Base-by-base conservation (phyloP, 2,113 vertebrate genomes). In the Mionectes macconnelli region DNA sequence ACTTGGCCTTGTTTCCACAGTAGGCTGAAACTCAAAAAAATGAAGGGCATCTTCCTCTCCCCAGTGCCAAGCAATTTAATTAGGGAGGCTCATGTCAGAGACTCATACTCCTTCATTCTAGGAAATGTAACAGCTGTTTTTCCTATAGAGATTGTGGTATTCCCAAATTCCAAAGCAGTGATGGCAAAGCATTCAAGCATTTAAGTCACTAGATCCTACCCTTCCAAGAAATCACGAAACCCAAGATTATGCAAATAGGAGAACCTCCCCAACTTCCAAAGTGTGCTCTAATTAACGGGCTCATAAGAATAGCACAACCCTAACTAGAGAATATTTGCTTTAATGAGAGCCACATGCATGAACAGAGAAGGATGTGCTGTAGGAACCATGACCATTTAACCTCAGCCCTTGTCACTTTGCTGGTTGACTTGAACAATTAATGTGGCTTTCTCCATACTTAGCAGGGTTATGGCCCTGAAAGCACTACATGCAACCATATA, bases 141-240 rank as follows among this genome's bases (percentile, higher is more conserved):
- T 78, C 77, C 56, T 79, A 52, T 90, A 94, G 10, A 94, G 79
- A 45, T 9, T 84, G 93, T 84, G 64, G 76, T 75, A 84, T 96
- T 93, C 85, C 88, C n/a, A 33, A 90, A 97, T 96, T 92, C 88
- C 88, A 90, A 72, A 81, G 66, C 0, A 63, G 31, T 88, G 92
- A 96, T 56, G 68, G 84, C 24, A 93, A 59, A 59, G 17, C 53
- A 75, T 44, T 92, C 25, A 60, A 39, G 83, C 40, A 70, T 68
- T 84, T 72, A 89, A 83, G 68, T 72, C 44, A 63, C 85, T 63
- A 69, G 47, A 93, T 88, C 63, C 89, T 77, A 66, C 8, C n/a
- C 45, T 90, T 94, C 93, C 56, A 96, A 95, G 94, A 96, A 96
- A 94, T 53, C 37, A 78, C 90, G 90, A 96, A 96, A 90, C 53